Evolutionary conservation across 2,113 vertebrate species (phyloP).

Genomic region (Strigops habroptila): DNA sequence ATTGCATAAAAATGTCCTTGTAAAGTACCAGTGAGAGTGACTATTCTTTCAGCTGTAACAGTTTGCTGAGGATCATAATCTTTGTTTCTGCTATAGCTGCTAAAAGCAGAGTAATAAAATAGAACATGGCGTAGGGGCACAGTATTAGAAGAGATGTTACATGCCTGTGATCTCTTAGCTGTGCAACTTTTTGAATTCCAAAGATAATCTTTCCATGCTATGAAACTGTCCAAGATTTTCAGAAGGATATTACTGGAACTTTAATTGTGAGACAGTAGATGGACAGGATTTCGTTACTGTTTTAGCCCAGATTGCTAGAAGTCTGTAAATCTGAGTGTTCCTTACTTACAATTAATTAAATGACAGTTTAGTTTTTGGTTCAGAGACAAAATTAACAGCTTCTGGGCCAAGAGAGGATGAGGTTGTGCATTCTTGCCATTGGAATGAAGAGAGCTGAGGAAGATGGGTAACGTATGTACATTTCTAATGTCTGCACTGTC

Average conservation of each 20-base stretch:
- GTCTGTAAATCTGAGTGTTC: background rate
- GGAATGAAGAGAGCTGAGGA: background rate
- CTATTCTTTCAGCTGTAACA: background rate
- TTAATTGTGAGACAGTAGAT: background rate
- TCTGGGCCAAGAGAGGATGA: background rate
- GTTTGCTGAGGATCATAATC: background rate
- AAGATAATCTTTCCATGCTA: constrained; percentile 14
- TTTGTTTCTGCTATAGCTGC: constrained; percentile 47
- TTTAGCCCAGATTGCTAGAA: background rate
- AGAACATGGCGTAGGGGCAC: background rate
- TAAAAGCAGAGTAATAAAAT: constrained; percentile 39
- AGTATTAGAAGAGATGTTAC: constrained; percentile 43
- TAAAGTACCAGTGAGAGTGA: background rate
- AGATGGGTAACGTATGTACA: background rate
- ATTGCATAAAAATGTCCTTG: constrained; percentile 2
- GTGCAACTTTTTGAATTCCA: constrained; percentile 50
- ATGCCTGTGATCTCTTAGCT: constrained; percentile 32
- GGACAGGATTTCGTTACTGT: background rate
- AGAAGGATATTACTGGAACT: background rate
- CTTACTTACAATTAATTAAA: background rate
- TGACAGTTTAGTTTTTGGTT: background rate
- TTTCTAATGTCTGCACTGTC: background rate
- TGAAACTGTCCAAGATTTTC: background rate
- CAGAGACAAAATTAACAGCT: background rate
- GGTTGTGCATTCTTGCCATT: background rate